Evolutionary conservation across 1,140 invertebrate species (phyloP).

Genomic region (Zaprionus africanus): DNA sequence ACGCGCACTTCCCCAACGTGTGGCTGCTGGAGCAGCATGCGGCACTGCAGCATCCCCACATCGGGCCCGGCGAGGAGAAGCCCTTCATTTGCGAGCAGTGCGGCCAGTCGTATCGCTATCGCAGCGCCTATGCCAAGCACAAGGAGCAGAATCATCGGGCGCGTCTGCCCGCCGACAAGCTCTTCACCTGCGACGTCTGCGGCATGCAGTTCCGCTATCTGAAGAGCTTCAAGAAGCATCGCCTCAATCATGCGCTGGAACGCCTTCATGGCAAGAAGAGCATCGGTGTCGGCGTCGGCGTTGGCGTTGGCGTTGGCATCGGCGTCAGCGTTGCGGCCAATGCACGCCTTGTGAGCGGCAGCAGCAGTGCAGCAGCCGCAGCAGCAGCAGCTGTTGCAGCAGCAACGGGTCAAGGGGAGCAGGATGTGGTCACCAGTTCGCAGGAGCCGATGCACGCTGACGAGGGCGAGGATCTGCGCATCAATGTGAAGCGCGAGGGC

Average conservation of each 20-base stretch:
- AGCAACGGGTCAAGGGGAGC: conserved; percentile 59
- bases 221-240: conserved; percentile 95
- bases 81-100: conserved; percentile 96
- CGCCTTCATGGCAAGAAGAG: conserved; percentile 89
- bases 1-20: conserved; percentile 92
- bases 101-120: conserved; percentile 94
- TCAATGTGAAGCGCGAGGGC: conserved; percentile 76
- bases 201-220: conserved; percentile 95
- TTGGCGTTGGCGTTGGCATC: conserved; percentile 18
- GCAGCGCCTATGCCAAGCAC: conserved; percentile 94
- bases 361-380: conserved; percentile 10
- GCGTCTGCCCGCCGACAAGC: conserved; percentile 92
- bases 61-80: conserved; percentile 89
- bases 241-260: conserved; percentile 93
- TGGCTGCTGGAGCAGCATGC: conserved; percentile 93
- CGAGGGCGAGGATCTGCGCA: conserved; percentile 75
- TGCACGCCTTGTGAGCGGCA: conserved; percentile 7
- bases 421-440: conserved; percentile 90
- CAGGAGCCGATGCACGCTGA: conserved; percentile 87
- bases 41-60: conserved; percentile 89
- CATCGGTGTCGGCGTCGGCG: conserved; percentile 35
- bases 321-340: conserved; percentile 19
- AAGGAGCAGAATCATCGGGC: conserved; percentile 95
- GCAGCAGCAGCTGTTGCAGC: conserved; percentile 17
- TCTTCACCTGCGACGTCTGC: conserved; percentile 95